Evolutionary conservation across 2,113 vertebrate species (phyloP).

Genomic region (Camelus dromedarius): DNA sequence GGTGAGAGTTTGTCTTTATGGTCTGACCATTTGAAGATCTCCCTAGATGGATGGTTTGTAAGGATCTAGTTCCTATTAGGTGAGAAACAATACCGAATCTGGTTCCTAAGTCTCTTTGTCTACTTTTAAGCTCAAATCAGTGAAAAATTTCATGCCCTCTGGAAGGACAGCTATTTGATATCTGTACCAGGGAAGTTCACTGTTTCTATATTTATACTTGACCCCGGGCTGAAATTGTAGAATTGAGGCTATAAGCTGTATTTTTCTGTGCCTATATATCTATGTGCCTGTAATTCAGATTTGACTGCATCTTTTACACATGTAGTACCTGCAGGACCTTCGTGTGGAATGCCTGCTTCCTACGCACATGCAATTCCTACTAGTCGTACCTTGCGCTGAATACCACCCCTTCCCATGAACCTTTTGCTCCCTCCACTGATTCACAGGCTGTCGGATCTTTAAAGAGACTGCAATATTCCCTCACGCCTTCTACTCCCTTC

Average conservation of each 20-base stretch:
- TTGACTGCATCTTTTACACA: background rate
- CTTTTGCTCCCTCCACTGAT: background rate
- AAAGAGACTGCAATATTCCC: background rate
- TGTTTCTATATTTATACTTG: background rate
- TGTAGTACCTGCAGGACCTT: background rate
- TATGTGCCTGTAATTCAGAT: background rate
- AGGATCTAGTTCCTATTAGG: background rate
- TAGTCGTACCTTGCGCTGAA: background rate
- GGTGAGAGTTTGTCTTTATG: background rate
- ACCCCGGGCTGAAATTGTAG: background rate
- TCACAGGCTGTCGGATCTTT: background rate
- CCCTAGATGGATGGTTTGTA: background rate
- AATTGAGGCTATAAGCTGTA: background rate
- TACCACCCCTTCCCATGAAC: background rate
- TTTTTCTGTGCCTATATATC: background rate
- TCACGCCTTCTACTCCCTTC: background rate
- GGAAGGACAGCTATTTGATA: background rate
- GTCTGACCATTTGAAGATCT: background rate
- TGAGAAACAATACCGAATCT: slow-evolving; percentile 2
- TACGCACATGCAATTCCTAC: background rate
- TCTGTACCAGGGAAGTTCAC: background rate
- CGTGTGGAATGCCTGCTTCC: background rate
- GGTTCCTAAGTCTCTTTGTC: background rate
- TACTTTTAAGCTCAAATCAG: background rate
- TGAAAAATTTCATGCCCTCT: background rate